phyloP scores from a whole-genome alignment of 2,797 vertebrate species.

The Orestias chungarensis region DNA sequence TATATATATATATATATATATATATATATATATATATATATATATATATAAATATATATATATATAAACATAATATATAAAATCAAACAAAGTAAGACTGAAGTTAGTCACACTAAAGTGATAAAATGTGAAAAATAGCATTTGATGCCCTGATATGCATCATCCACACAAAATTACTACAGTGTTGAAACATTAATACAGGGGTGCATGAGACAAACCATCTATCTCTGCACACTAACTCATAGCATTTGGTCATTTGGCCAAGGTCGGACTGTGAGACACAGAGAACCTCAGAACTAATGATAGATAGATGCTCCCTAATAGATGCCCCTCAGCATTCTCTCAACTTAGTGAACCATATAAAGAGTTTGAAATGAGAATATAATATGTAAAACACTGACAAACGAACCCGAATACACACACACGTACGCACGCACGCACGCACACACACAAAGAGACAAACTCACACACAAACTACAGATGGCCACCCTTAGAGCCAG shows the following conservation, averaged over 20 bases:
- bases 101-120: background rate
- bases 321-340: background rate
- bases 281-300: background rate
- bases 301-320: background rate
- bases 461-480: constrained; percentile 12
- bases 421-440: constrained; percentile 13
- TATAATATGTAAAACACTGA: background rate
- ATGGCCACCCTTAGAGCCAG: constrained; percentile 15
- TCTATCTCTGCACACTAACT: constrained; percentile 1
- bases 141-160: background rate
- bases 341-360: background rate
- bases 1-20: no score
- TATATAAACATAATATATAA: no score
- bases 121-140: background rate
- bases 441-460: constrained; percentile 11
- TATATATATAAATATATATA: no score
- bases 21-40: no score
- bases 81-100: no score
- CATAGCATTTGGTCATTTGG: background rate
- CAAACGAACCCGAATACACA: background rate
- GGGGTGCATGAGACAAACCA: constrained; percentile 11
- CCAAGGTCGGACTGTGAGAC: background rate
- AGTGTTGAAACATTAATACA: constrained; percentile 19
- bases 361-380: background rate
- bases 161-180: no score